A percentile compares a stretch with the other conserved stretches of the same genome.
phyloP scores from a whole-genome alignment of 1,140 invertebrate genomes.

The Sarcophaga bullata region DNA sequence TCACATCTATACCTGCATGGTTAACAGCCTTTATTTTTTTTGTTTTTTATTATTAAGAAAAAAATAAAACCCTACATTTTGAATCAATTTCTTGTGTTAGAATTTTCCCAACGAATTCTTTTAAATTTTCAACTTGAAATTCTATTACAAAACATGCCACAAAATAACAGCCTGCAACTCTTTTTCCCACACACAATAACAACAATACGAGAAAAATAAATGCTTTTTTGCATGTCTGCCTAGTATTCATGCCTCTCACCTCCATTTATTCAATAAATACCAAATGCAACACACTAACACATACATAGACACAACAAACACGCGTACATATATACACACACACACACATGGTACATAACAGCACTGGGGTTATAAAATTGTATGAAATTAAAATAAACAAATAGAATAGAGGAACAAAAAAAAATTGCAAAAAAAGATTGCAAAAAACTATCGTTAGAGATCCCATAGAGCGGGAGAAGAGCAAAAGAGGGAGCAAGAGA shows the following conservation, averaged over 20 bases:
- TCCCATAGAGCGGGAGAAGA: background rate
- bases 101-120: background rate
- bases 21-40: too few species aligned
- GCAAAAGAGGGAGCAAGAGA: background rate
- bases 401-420: background rate
- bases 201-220: background rate
- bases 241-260: slow-evolving; percentile 1
- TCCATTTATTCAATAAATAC: slow-evolving; percentile 13
- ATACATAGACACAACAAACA: background rate
- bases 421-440: too few species aligned
- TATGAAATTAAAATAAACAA: slow-evolving; percentile 6
- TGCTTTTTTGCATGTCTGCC: background rate
- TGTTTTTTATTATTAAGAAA: too few species aligned
- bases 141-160: slow-evolving; percentile 8
- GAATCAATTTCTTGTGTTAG: too few species aligned
- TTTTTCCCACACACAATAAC: background rate
- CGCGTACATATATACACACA: too few species aligned
- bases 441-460: too few species aligned
- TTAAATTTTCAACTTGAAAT: slow-evolving; percentile 3
- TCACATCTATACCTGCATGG: too few species aligned
- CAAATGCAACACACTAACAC: background rate
- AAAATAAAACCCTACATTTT: too few species aligned
- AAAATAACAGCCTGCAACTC: background rate
- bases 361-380: background rate
- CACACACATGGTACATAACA: too few species aligned